Percentiles rank a stretch among this genome's conserved stretches.
These are phyloP conservation scores for Orchesella cincta DNA, from an alignment of 1,140 invertebrate species.

Conservation along the genomic window DNA sequence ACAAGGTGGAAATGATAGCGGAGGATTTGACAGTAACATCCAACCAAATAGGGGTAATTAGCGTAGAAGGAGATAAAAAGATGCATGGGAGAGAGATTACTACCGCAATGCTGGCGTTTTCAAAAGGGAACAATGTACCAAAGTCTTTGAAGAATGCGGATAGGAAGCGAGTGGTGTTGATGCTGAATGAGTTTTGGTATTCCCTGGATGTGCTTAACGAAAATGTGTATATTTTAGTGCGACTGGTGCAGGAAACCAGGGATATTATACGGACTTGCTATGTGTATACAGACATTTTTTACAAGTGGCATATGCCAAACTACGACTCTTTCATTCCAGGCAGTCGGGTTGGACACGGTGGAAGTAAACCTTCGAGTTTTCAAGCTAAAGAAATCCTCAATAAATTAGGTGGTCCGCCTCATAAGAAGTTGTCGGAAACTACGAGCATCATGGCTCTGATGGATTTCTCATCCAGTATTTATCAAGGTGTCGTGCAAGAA, in stretches of 20 bases:
- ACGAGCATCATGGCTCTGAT: constrained; percentile 31
- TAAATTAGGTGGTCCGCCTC: not conserved
- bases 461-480: constrained; percentile 37
- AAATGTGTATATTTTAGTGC: constrained; percentile 5
- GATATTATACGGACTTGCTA: constrained; percentile 43
- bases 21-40: constrained; percentile 16
- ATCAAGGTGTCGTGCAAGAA: constrained; percentile 36
- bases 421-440: constrained; percentile 19
- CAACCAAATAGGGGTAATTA: not conserved
- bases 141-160: not conserved
- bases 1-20: constrained; percentile 7
- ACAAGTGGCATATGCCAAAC: constrained; percentile 35
- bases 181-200: constrained; percentile 37
- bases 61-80: not conserved
- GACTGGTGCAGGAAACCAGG: constrained; percentile 35
- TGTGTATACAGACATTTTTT: constrained; percentile 39
- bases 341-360: not conserved
- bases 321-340: constrained; percentile 34
- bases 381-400: not conserved
- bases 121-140: constrained; percentile 21
- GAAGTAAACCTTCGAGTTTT: not conserved
- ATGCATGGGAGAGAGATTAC: not conserved
- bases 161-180: not conserved
- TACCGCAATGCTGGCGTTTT: constrained; percentile 24
- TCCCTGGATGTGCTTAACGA: constrained; percentile 39